Conservation (phyloP, 2,113 vertebrate species). For the Ammodytes marinus region DNA sequence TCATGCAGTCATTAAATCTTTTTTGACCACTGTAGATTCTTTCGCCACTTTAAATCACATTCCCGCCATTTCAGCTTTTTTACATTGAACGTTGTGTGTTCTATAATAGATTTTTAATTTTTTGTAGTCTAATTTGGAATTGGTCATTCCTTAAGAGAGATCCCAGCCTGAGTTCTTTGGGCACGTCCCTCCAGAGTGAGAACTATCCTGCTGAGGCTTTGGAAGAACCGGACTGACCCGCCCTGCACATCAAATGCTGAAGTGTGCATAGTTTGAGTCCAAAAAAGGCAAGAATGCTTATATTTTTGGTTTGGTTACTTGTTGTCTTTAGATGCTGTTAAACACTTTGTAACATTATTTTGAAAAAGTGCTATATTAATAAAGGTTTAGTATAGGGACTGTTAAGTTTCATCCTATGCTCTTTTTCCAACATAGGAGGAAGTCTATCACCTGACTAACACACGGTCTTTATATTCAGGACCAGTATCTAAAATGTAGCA, state of each 20-base stretch:
- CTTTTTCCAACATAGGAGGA: too few relatives aligned
- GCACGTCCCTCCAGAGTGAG: neutral
- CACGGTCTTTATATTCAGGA: neutral
- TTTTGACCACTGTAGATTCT: neutral
- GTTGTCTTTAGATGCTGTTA: neutral
- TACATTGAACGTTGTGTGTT: neutral
- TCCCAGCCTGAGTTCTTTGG: neutral
- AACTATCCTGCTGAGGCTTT: neutral
- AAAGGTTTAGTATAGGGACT: neutral
- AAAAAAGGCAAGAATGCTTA: too few relatives aligned
- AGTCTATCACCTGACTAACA: too few relatives aligned
- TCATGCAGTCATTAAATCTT: neutral
- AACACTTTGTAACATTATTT: neutral
- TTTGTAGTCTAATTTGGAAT: too few relatives aligned
- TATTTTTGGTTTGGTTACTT: neutral
- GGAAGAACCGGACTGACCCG: neutral
- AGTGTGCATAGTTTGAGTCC: too few relatives aligned
- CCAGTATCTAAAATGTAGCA: neutral
- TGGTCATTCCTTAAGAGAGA: too few relatives aligned
- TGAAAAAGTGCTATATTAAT: neutral
- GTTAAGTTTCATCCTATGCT: neutral
- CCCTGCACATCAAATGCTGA: too few relatives aligned
- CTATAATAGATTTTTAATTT: too few relatives aligned
- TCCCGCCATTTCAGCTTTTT: neutral
- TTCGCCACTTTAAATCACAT: neutral